A percentile compares a stretch with the other conserved stretches of the same genome.
Conservation (phyloP, 2,797 vertebrate genomes). For the Mormyrops boulengeri region DNA sequence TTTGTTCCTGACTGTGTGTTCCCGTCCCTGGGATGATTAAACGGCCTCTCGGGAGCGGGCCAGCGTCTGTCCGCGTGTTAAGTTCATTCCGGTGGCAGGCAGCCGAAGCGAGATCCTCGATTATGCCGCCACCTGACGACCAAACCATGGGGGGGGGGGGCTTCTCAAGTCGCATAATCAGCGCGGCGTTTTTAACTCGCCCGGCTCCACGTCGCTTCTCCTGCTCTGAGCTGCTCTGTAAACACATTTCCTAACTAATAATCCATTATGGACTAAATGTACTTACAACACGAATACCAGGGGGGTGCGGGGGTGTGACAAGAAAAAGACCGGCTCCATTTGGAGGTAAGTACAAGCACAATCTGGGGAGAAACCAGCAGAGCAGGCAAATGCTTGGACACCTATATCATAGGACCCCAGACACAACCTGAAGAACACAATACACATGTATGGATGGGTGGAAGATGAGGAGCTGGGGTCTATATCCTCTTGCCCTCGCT, state of each 20-base stretch:
- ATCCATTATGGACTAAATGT: background rate
- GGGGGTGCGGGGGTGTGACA: background rate
- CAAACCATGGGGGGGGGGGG: conserved; percentile 14
- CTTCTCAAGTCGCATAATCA: conserved; percentile 31
- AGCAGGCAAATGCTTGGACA: background rate
- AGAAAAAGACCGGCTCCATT: background rate
- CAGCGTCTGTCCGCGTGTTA: conserved; percentile 27
- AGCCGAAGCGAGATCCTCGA: conserved; percentile 12
- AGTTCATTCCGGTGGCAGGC: conserved; percentile 26
- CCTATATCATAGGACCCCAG: background rate
- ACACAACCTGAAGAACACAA: background rate
- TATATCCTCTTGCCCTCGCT: background rate
- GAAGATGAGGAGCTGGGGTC: background rate
- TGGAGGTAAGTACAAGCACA: background rate
- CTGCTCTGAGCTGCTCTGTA: background rate
- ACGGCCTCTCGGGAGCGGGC: background rate
- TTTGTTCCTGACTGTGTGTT: background rate
- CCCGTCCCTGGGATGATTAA: conserved; percentile 11
- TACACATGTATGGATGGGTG: background rate
- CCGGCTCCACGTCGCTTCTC: conserved; percentile 17
- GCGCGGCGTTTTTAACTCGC: conserved; percentile 23
- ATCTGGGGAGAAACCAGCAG: background rate
- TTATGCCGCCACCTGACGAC: conserved; percentile 9
- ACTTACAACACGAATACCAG: background rate
- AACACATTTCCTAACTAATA: background rate